phyloP scores from a whole-genome alignment of 2,888 invertebrate species.

The Augochlorella aurata region DNA sequence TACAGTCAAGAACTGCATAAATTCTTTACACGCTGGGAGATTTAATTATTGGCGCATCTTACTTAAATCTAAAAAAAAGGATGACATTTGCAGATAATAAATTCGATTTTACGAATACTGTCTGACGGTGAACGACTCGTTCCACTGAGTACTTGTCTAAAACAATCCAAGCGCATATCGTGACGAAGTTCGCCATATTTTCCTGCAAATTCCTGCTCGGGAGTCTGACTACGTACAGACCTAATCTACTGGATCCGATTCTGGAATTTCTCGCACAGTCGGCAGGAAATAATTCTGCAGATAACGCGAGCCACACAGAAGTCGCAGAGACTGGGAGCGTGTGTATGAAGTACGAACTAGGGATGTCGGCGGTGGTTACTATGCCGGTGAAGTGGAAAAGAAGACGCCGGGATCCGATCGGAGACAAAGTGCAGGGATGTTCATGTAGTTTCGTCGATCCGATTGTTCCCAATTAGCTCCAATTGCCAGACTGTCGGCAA shows the following conservation, averaged over 20 bases:
- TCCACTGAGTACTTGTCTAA: not conserved
- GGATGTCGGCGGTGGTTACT: not conserved
- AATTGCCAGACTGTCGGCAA: constrained; percentile 19
- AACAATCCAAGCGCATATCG: not conserved
- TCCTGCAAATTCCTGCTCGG: not conserved
- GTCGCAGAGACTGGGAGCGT: too few relatives aligned
- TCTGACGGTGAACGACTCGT: not conserved
- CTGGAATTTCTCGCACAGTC: not conserved
- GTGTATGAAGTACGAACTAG: not conserved
- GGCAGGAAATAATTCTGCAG: not conserved
- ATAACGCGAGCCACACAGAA: not conserved
- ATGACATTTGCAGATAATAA: too few relatives aligned
- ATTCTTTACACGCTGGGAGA: too few relatives aligned
- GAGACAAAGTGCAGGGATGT: not conserved
- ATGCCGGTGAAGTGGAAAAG: not conserved
- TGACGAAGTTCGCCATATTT: not conserved
- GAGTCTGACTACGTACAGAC: not conserved
- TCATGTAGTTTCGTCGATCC: not conserved
- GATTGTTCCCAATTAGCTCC: constrained; percentile 24
- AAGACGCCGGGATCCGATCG: not conserved
- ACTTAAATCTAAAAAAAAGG: too few relatives aligned
- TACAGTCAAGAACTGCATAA: not conserved
- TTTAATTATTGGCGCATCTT: too few relatives aligned
- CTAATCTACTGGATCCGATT: not conserved
- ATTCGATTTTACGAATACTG: not conserved